These are phyloP conservation scores for Eptesicus fuscus DNA, from an alignment of 2,113 vertebrate genomes.

Conservation along the genomic window DNA sequence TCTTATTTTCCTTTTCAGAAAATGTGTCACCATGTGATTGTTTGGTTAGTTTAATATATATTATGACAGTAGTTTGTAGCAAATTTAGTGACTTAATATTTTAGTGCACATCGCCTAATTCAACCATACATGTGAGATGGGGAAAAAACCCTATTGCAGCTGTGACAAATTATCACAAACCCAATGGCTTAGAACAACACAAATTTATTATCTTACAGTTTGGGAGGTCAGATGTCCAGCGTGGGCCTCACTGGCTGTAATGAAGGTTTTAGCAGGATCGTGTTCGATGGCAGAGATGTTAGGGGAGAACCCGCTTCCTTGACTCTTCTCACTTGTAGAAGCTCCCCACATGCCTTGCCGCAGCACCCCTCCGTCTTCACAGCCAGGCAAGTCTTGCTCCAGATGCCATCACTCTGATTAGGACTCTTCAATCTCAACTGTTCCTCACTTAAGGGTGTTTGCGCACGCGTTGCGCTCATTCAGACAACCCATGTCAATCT, in stretches of 20 bases:
- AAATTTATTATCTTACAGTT: background rate
- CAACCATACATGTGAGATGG: background rate
- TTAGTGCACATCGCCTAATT: background rate
- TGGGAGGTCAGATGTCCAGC: background rate
- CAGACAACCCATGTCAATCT: background rate
- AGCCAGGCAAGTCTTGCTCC: background rate
- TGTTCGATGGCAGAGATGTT: background rate
- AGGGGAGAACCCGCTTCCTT: background rate
- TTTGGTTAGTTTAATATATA: background rate
- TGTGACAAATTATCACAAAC: background rate
- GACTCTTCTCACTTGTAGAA: background rate
- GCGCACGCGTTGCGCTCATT: background rate
- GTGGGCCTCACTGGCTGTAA: background rate
- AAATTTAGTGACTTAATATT: background rate
- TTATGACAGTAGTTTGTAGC: background rate
- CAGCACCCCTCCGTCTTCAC: background rate
- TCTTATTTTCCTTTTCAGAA: constrained; percentile 8
- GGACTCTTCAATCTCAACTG: background rate
- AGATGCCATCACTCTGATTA: background rate
- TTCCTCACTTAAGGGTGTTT: background rate
- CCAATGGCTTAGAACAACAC: background rate
- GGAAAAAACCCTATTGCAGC: background rate
- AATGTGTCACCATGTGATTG: background rate
- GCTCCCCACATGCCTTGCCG: background rate
- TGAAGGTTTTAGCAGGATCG: background rate